These are phyloP conservation scores for Eurois occulta DNA, from an alignment of 2,888 invertebrate genomes.

Conservation along the genomic window DNA sequence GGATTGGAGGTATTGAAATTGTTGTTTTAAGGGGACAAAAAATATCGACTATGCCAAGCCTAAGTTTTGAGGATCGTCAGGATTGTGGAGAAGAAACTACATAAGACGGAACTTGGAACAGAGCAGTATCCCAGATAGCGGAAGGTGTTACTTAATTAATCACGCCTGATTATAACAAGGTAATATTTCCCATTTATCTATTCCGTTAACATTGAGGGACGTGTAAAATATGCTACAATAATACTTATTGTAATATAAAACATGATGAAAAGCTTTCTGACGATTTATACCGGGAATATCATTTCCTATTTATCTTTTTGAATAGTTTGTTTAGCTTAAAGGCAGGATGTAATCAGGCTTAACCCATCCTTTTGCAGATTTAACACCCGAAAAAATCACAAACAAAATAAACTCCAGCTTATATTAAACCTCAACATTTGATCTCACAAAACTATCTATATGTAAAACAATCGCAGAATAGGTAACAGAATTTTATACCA, in stretches of 20 bases:
- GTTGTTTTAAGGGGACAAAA: background rate
- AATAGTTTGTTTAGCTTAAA: slow-evolving; percentile 5
- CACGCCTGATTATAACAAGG: background rate
- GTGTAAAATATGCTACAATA: background rate
- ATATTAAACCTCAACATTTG: slow-evolving; percentile 43
- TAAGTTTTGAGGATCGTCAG: background rate
- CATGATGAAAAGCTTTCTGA: background rate
- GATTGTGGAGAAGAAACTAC: background rate
- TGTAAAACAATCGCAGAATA: slow-evolving; percentile 49
- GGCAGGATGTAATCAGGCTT: background rate
- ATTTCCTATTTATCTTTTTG: background rate
- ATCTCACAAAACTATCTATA: slow-evolving; percentile 57
- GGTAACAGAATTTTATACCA: slow-evolving; percentile 66
- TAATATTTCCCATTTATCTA: background rate
- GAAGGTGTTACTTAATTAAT: background rate
- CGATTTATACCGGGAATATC: background rate
- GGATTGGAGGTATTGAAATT: background rate
- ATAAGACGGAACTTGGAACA: background rate
- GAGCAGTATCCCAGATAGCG: no score
- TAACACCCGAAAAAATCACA: slow-evolving; percentile 3
- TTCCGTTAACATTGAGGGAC: background rate
- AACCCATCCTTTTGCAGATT: slow-evolving; percentile 13
- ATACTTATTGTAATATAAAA: background rate
- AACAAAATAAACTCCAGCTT: slow-evolving; percentile 13
- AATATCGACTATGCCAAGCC: background rate